Base-by-base conservation (phyloP, 2,797 vertebrate genomes). In the Brotogeris chrysoptera region DNA sequence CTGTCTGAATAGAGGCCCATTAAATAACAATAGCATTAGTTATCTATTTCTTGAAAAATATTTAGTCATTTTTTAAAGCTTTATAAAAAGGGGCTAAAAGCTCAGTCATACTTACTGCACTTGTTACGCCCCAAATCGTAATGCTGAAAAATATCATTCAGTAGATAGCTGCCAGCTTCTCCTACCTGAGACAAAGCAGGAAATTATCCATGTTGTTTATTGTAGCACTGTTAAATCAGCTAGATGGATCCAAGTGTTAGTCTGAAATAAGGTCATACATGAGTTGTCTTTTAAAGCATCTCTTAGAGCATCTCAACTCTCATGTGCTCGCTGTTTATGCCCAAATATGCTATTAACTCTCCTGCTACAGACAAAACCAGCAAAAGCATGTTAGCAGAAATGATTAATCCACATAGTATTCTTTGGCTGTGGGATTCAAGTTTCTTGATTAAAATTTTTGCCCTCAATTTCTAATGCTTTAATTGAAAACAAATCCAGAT, bases 141-240 rank as follows among this genome's bases (percentile, higher is more conserved):
- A 17, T 34, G 55, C 46, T 79, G 77, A 84, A 55, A 79, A 86
- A 63, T 66, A 43, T 88, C 66, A 71, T 66, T 38, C 85, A 64
- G 43, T 47, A 84, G 59, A 44, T 44, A 81, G 77, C 66, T 96
- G 76, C 70, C 89, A 86, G 80, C 38, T 92, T 93, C 79, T 94
- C 32, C 76, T 78, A 13, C 77, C 59, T 92, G 64, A 88, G 44
- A 95, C 47, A 86, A 92, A 94, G 85, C 73, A 90, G 85, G 73
- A 91, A 93, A 80, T 91, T 81, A 76, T 49, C 77, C 36, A 6
- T 70, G 46, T 47, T 91, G 41, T 78, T 95, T 83, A n/a, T 64
- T 77, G 55, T 81, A 38, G n/a, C 39, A 27, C 55, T 79, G 66
- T 60, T 88, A 80, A 94, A 90, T 91, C 70, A 90, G 77, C 82